These are phyloP conservation scores for Perognathus longimembris DNA, from an alignment of 2,113 vertebrate species.

Conservation along the genomic window DNA sequence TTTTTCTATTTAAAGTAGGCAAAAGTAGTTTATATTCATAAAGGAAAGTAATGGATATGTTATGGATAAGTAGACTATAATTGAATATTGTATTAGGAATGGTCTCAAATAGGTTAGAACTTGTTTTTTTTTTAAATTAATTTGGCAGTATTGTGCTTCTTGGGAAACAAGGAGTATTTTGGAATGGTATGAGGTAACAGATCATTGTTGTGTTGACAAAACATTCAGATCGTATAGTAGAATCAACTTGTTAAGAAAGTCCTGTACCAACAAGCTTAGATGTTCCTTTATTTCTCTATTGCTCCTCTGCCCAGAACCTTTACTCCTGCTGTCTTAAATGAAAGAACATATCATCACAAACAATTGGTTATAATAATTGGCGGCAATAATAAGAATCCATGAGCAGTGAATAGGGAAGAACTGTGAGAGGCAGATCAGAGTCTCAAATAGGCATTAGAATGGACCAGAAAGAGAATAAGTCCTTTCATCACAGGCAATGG, in stretches of 20 bases:
- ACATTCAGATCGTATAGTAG: slow-evolving; percentile 43
- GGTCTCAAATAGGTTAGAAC: slow-evolving; percentile 37
- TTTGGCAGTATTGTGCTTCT: slow-evolving; percentile 5
- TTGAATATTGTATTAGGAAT: slow-evolving; percentile 7
- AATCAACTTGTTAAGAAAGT: slow-evolving; percentile 31
- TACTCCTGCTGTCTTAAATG: background rate
- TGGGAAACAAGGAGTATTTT: slow-evolving; percentile 32
- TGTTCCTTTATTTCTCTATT: background rate
- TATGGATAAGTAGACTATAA: slow-evolving; percentile 18
- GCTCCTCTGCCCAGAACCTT: background rate
- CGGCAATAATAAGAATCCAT: background rate
- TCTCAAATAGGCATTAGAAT: background rate
- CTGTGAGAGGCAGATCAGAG: background rate
- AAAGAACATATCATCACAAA: background rate
- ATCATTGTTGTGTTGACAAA: slow-evolving; percentile 59
- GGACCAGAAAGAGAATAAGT: background rate
- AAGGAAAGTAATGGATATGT: background rate
- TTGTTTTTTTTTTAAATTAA: slow-evolving; percentile 51
- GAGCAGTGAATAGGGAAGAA: background rate
- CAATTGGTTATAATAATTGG: background rate
- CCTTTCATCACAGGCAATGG: background rate
- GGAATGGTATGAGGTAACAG: slow-evolving; percentile 8
- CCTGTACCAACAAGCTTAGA: background rate
- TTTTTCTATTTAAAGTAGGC: background rate
- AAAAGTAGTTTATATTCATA: slow-evolving; percentile 32